Evolutionary conservation across 2,113 vertebrate genomes (phyloP).

Genomic region (Sminthopsis crassicaudata): DNA sequence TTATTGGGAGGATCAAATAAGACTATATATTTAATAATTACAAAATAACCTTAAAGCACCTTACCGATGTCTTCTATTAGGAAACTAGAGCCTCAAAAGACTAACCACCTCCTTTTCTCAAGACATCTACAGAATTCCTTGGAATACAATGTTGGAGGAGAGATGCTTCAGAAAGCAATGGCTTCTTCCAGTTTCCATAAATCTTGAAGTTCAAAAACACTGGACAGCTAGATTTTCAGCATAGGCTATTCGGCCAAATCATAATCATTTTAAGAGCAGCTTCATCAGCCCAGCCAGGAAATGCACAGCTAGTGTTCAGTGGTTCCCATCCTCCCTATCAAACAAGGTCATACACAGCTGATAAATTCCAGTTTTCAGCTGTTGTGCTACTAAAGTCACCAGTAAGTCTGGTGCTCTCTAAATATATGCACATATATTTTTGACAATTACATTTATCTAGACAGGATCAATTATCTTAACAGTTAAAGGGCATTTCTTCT

Average conservation of each 20-base stretch:
- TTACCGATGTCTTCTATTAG: background rate
- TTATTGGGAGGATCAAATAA: background rate
- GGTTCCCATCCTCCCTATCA: conserved; percentile 27
- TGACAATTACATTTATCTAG: conserved; percentile 43
- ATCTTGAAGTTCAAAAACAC: background rate
- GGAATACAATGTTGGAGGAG: background rate
- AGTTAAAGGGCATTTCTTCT: conserved; percentile 54
- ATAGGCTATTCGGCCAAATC: background rate
- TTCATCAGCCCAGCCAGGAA: conserved; percentile 29
- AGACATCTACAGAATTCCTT: background rate
- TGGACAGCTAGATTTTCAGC: conserved; percentile 11
- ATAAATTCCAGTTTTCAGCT: conserved; percentile 53
- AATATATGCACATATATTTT: conserved; percentile 41
- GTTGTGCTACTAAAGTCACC: conserved; percentile 45
- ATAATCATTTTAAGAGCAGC: conserved; percentile 34
- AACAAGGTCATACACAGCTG: conserved; percentile 32
- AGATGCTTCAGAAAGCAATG: conserved; percentile 9
- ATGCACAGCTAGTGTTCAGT: background rate
- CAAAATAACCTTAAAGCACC: background rate
- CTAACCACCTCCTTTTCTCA: background rate
- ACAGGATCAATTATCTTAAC: conserved; percentile 46
- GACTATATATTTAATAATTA: background rate
- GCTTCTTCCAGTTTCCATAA: background rate
- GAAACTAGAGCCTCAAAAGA: background rate
- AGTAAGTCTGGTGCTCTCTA: conserved; percentile 3